phyloP scores from a whole-genome alignment of 2,888 invertebrate species.

The Steinernema carpocapsae region DNA sequence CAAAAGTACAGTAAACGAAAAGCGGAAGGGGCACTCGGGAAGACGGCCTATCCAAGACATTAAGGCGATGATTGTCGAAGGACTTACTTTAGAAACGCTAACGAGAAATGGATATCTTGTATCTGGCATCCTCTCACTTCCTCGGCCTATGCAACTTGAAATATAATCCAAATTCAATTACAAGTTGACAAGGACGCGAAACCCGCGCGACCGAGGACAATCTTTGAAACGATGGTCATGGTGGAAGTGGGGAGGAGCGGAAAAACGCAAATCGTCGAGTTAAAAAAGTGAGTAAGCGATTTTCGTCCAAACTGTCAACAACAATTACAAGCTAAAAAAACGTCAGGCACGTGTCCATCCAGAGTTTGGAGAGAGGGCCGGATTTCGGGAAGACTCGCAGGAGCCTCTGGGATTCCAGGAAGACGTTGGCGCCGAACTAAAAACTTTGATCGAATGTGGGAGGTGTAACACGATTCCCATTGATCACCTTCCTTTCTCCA shows the following conservation, averaged over 20 bases:
- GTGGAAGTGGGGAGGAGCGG: background rate
- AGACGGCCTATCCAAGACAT: background rate
- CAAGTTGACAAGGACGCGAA: slow-evolving; percentile 7
- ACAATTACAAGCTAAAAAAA: background rate
- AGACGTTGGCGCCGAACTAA: background rate
- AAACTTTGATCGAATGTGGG: slow-evolving; percentile 7
- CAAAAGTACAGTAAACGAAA: too few relatives aligned
- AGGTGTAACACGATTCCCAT: slow-evolving; percentile 1
- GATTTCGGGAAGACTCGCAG: too few relatives aligned
- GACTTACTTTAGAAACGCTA: background rate
- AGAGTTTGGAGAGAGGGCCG: too few relatives aligned
- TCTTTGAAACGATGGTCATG: background rate
- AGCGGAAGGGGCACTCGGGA: too few relatives aligned
- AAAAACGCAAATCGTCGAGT: background rate
- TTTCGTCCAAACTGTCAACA: background rate
- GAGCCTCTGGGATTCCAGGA: too few relatives aligned
- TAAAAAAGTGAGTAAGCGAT: background rate
- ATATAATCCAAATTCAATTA: slow-evolving; percentile 31
- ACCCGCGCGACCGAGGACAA: background rate
- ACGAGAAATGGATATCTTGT: slow-evolving; percentile 20
- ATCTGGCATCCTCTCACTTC: slow-evolving; percentile 18
- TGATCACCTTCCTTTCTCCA: background rate
- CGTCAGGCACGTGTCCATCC: too few relatives aligned
- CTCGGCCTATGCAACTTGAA: slow-evolving; percentile 23
- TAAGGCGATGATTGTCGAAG: background rate